These are phyloP conservation scores for Agrochola lota DNA, from an alignment of 2,888 invertebrate genomes.

Conservation along the genomic window DNA sequence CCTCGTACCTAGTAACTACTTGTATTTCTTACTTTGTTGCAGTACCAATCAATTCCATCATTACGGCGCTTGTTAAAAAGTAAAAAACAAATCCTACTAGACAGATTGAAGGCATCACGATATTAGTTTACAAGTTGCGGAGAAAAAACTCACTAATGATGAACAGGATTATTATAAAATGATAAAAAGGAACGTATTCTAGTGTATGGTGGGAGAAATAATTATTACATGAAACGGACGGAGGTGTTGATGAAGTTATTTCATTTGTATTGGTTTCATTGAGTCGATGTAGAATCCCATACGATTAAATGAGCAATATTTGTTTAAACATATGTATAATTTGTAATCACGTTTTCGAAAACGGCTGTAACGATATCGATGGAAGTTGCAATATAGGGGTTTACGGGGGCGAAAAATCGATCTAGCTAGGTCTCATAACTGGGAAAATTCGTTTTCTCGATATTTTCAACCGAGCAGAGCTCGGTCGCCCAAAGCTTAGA, in stretches of 20 bases:
- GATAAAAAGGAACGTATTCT: slow-evolving; percentile 45
- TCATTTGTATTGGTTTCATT: neutral
- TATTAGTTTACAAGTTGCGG: slow-evolving; percentile 43
- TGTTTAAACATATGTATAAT: no score
- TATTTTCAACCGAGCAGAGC: no score
- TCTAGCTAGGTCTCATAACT: no score
- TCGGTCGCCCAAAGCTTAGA: no score
- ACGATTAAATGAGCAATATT: no score
- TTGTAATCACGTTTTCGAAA: no score
- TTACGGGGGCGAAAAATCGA: no score
- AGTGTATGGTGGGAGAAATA: slow-evolving; percentile 27
- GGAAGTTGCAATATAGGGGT: no score
- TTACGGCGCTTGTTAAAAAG: slow-evolving; percentile 32
- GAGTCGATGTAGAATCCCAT: neutral
- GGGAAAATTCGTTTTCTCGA: no score
- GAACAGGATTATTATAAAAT: slow-evolving; percentile 35
- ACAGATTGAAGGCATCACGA: slow-evolving; percentile 44
- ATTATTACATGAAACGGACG: neutral
- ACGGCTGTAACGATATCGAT: no score
- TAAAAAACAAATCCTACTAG: slow-evolving; percentile 44
- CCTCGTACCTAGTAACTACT: neutral
- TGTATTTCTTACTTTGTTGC: slow-evolving; percentile 19
- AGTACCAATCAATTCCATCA: slow-evolving; percentile 42
- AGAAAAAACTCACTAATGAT: slow-evolving; percentile 62
- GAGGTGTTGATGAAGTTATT: neutral